Percentiles rank a stretch among this genome's conserved stretches.
Evolutionary conservation across 2,888 invertebrate genomes (phyloP).

Genomic region (Automeris io): DNA sequence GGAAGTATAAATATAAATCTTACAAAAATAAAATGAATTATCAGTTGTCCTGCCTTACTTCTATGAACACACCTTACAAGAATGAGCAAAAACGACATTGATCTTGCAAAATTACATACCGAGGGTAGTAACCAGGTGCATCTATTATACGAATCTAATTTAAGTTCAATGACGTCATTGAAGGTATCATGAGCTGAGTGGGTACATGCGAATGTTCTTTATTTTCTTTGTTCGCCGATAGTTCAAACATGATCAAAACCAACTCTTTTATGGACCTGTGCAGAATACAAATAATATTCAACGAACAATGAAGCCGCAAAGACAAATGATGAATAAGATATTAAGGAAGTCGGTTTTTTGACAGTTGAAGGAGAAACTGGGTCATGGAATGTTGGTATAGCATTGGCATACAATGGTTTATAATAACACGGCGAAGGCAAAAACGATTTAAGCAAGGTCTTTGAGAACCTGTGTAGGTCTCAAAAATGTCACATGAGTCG

Average conservation of each 20-base stretch:
- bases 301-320: background rate
- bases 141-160: no score
- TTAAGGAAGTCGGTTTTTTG: background rate
- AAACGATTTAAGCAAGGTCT: slow-evolving; percentile 51
- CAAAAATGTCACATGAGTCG: background rate
- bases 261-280: background rate
- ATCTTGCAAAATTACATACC: no score
- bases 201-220: background rate
- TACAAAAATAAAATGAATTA: no score
- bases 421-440: slow-evolving; percentile 50
- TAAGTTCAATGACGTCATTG: no score
- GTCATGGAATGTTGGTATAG: slow-evolving; percentile 46
- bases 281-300: background rate
- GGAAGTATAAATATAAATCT: no score
- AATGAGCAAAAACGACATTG: no score
- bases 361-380: slow-evolving; percentile 31
- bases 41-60: no score
- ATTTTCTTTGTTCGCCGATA: background rate
- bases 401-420: slow-evolving; percentile 28
- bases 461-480: slow-evolving; percentile 15
- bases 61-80: no score
- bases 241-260: background rate
- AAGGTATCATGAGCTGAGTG: no score
- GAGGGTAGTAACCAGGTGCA: no score
- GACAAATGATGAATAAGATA: background rate